Evolutionary conservation across 2,888 invertebrate species (phyloP), one percentile per base, ranked within the genome.

Genomic region (Hirtodrosophila trivittata): DNA sequence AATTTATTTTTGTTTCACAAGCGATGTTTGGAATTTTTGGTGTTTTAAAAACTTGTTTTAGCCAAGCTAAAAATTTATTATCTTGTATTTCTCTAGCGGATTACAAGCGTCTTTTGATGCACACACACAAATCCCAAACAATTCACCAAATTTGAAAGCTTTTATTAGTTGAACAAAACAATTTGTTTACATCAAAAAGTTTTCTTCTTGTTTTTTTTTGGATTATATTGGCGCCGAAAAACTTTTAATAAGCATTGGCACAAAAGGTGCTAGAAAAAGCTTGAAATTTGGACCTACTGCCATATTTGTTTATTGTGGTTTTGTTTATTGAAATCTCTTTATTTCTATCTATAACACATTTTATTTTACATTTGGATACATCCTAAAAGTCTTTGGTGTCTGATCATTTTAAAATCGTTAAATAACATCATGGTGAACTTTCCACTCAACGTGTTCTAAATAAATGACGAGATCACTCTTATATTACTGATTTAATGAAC

Each of bases 31-130:
- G 38, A 28, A 43, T 64, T 21, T 66, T 45, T 42, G 4, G 26
- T 33, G 9, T 37, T 43, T 8, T 25, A 43, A 13, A 67, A 78
- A 78, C 85, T 46, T 18, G 78, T 81, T 78, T 66, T 49, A 28
- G 35, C 56, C 46, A 51, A 63, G 26, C 7, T 18, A 30, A 25
- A 42, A 74, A 81, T 77, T 72, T 68, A 75, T 74, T 76, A 35
- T 42, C 18, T 12, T 18, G 41, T 64, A 49, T 62, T 66, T 66
- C 35, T 38, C 45, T 41, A 58, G 33, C 50, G 70, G 74, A 67
- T 80, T 80, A 67, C 57, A 65, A 33, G 41, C 41, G 21, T 35
- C 13, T 49, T 28, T 9, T 26, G 14, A 37, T 3, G 33, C 32
- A 56, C 28, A 28, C 28, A 28, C 28, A 28, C 33, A 33, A 21